phyloP scores from a whole-genome alignment of 2,888 invertebrate genomes.

The Macrophya alboannulata region DNA sequence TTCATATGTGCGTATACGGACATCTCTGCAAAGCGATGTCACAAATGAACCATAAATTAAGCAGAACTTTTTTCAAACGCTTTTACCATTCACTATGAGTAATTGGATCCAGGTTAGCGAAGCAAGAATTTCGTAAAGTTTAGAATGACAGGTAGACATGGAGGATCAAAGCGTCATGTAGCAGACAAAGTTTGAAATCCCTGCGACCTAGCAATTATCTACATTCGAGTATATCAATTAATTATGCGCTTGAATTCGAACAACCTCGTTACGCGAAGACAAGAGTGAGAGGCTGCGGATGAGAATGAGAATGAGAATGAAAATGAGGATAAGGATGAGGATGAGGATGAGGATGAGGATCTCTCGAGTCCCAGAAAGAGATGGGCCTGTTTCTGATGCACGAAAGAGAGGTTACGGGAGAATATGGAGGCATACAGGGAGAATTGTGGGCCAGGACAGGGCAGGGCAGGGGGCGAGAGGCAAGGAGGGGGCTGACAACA shows the following conservation, averaged over 20 bases:
- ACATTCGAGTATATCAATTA: constrained; percentile 43
- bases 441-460: constrained; percentile 27
- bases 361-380: constrained; percentile 34
- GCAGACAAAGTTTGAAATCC: constrained; percentile 35
- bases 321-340: neutral
- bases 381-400: constrained; percentile 29
- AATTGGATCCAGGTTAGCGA: constrained; percentile 18
- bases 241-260: constrained; percentile 32
- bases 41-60: neutral
- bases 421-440: constrained; percentile 33
- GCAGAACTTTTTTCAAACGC: neutral
- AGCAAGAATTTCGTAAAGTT: constrained; percentile 26
- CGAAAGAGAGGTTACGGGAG: constrained; percentile 37
- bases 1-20: neutral
- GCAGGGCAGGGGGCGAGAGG: constrained; percentile 23
- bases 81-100: constrained; percentile 21
- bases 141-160: neutral
- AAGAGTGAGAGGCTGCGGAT: constrained; percentile 10
- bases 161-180: constrained; percentile 34
- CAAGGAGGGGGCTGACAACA: constrained; percentile 69
- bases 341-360: constrained; percentile 39
- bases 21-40: neutral
- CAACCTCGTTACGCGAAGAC: constrained; percentile 46
- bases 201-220: constrained; percentile 35
- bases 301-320: constrained; percentile 31